Percentiles rank a stretch among this genome's conserved stretches.
phyloP scores from a whole-genome alignment of 2,797 vertebrate genomes.

The Octomys mimax region DNA sequence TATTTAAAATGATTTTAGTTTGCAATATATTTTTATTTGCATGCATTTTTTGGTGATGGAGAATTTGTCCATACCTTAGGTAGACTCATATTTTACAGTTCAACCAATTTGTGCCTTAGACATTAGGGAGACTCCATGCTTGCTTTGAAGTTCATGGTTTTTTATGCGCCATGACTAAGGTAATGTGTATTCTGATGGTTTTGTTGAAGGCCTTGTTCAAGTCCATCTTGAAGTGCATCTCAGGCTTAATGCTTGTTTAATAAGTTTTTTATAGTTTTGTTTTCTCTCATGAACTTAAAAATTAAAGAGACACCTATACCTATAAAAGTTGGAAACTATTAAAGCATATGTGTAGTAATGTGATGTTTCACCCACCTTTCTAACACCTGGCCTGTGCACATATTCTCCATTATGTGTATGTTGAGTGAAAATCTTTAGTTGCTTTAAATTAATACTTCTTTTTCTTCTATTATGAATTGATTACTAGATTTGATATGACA shows the following conservation, averaged over 20 bases:
- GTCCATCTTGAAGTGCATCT: not conserved
- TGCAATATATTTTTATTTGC: not conserved
- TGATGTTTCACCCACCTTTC: not conserved
- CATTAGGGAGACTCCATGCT: not conserved
- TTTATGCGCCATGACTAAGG: not conserved
- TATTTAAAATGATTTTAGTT: not conserved
- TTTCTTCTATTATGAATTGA: not conserved
- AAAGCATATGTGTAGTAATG: not conserved
- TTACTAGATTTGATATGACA: not conserved
- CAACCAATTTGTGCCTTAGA: not conserved
- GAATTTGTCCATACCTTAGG: not conserved
- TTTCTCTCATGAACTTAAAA: not conserved
- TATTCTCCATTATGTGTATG: not conserved
- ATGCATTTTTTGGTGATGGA: not conserved
- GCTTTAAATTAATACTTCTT: not conserved
- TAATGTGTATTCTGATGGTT: not conserved
- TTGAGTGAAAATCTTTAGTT: not conserved
- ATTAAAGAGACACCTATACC: not conserved
- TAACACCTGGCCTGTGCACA: not conserved
- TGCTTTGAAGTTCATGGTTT: not conserved
- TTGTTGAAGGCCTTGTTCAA: not conserved
- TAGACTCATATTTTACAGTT: not conserved
- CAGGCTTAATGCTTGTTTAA: not conserved
- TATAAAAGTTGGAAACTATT: not conserved
- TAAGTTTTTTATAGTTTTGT: not conserved